Conservation (phyloP, 30 jellyfish, hydroid and myxozoan genomes). For the Chrysaora quinquecirrha region DNA sequence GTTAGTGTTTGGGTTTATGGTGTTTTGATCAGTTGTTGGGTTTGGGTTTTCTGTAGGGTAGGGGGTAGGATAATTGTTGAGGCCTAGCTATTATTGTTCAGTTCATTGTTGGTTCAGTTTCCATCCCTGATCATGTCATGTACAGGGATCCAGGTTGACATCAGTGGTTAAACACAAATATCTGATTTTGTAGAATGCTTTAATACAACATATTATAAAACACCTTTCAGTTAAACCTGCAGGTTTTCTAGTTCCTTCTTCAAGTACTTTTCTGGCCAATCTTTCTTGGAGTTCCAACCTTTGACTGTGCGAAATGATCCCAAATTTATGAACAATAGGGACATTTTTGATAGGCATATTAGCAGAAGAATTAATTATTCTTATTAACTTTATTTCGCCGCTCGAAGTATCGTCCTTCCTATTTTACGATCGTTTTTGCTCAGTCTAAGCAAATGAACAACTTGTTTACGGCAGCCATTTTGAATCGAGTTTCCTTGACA, state of each 20-base stretch:
- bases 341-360: conserved; percentile 57
- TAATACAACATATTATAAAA: too few species aligned
- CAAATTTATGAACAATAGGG: conserved; percentile 50
- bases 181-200: too few species aligned
- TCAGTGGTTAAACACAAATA: too few species aligned
- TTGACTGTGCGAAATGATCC: conserved; percentile 63
- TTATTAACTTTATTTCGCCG: not conserved
- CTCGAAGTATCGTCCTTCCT: not conserved
- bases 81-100: too few species aligned
- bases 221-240: not conserved
- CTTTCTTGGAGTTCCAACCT: conserved; percentile 57
- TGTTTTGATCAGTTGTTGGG: too few species aligned
- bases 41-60: too few species aligned
- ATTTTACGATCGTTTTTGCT: not conserved
- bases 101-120: too few species aligned
- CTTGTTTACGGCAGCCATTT: conserved; percentile 20
- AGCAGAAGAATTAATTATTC: not conserved
- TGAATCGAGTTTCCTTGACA: too few species aligned
- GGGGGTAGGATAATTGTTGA: too few species aligned
- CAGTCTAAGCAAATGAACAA: not conserved
- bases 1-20: too few species aligned
- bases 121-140: too few species aligned
- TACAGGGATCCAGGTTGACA: too few species aligned
- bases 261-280: conserved; percentile 39
- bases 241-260: conserved; percentile 10